Base-by-base conservation (phyloP, 2,797 vertebrate species). In the Acanthis flammea region DNA sequence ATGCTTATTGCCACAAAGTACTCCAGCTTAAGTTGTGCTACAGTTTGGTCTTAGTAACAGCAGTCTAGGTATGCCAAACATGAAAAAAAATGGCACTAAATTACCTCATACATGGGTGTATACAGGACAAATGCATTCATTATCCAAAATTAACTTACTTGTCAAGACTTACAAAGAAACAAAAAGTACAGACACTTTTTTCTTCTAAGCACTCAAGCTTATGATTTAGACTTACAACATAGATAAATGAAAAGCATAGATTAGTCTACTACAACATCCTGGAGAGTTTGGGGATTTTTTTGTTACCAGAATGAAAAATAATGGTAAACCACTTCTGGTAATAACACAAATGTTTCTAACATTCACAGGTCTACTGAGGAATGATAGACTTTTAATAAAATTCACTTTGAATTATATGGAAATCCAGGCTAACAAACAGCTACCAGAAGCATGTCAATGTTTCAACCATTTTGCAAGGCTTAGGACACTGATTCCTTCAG, bases 211-310 rank as follows among this genome's bases (percentile, higher is more conserved):
- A 28, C 21, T 74, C 31, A 45, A 79, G 17, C 11, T 83, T 57
- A 44, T 3, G 30, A 71, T 58, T 76, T 41, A 65, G 44, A 63
- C 14, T 45, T 51, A 3, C 11, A 91, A 55, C 14, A 66, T 0
- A 39, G 37, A 71, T 22, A 86, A 39, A 42, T 5, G 5, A 41
- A 14, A 67, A 71, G 35, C 27, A 42, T 0, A 50, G 19, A 53
- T 76, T 19, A 72, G 31, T 72, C 39, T 65, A 2, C 21, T 14
- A 4, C n/a, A n/a, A 50, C 30, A 58, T 23, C 5, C 51, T 70
- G 39, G 11, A 65, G 17, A 35, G 8, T 18, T n/a, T 35, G 8
- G 4, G 1, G 0, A 35, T 4, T 53, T 31, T 19, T 51, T 58
- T 60, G 27, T 76, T 67, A 86, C 72, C 79, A 23, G 53, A 78